Evolutionary conservation across 2,888 invertebrate species (phyloP).

Genomic region (Dasysyrphus tricinctus): DNA sequence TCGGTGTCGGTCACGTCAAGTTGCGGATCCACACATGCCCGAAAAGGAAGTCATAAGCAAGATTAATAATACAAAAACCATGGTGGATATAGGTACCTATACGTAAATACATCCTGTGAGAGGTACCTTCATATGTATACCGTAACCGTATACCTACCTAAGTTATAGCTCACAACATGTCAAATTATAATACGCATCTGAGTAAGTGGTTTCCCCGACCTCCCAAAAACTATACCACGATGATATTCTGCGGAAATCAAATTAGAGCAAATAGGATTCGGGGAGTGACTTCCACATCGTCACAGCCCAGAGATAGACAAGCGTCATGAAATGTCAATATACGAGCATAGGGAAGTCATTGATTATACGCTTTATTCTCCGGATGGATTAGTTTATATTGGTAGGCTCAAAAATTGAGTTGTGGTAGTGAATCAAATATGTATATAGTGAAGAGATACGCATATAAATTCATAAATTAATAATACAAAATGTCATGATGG

Average conservation of each 20-base stretch:
- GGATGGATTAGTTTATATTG: constrained; percentile 22
- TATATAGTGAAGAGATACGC: neutral
- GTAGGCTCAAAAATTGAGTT: constrained; percentile 24
- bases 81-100: neutral
- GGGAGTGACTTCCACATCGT: constrained; percentile 12
- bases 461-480: constrained; percentile 7
- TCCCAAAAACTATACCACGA: neutral
- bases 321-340: constrained; percentile 48
- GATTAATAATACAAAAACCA: constrained; percentile 44
- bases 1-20: constrained; percentile 13
- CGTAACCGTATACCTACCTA: too few species aligned
- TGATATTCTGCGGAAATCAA: constrained; percentile 29
- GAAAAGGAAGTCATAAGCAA: constrained; percentile 35
- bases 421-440: constrained; percentile 18
- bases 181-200: constrained; percentile 27
- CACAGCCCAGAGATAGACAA: constrained; percentile 46
- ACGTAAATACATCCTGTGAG: constrained; percentile 9
- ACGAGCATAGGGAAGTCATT: neutral
- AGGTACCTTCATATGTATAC: neutral
- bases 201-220: neutral
- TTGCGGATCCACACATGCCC: constrained; percentile 33
- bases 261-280: constrained; percentile 46
- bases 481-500: constrained; percentile 13
- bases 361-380: constrained; percentile 3
- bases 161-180: constrained; percentile 11